Conservation (phyloP, 2,888 invertebrate genomes). For the Agonopterix alstromeriana region DNA sequence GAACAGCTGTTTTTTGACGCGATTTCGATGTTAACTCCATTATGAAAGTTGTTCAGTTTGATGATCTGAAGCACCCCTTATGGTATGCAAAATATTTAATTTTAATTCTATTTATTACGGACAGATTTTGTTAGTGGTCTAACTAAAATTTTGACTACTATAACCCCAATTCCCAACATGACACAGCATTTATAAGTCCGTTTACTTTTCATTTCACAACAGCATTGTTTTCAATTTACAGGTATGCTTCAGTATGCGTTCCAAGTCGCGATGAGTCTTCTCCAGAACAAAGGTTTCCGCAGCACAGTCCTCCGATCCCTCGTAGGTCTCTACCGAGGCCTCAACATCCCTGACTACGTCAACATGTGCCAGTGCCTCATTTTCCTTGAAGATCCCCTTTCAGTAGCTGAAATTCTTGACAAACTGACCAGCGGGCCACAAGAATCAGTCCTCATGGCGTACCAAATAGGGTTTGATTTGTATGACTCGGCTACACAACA, state of each 20-base stretch:
- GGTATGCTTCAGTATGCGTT: conserved; percentile 96
- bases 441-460: conserved; percentile 95
- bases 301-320: conserved; percentile 92
- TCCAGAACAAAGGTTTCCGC: conserved; percentile 95
- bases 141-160: too few species aligned
- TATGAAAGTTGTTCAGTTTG: too few species aligned
- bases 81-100: too few species aligned
- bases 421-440: conserved; percentile 87
- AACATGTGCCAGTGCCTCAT: conserved; percentile 99
- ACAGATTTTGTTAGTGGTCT: too few species aligned
- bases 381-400: conserved; percentile 94
- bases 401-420: conserved; percentile 95
- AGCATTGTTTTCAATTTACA: conserved; percentile 32
- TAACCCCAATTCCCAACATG: too few species aligned
- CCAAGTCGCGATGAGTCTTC: conserved; percentile 96
- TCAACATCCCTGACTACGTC: conserved; percentile 96
- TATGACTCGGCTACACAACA: conserved; percentile 99
- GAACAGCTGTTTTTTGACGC: too few species aligned
- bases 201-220: not conserved
- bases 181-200: not conserved
- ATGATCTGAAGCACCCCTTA: too few species aligned
- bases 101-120: too few species aligned
- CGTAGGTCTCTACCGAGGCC: conserved; percentile 91
- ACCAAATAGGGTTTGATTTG: conserved; percentile 99
- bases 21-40: too few species aligned